Conservation (phyloP, 2,888 invertebrate species). For the Athalia circularis region DNA sequence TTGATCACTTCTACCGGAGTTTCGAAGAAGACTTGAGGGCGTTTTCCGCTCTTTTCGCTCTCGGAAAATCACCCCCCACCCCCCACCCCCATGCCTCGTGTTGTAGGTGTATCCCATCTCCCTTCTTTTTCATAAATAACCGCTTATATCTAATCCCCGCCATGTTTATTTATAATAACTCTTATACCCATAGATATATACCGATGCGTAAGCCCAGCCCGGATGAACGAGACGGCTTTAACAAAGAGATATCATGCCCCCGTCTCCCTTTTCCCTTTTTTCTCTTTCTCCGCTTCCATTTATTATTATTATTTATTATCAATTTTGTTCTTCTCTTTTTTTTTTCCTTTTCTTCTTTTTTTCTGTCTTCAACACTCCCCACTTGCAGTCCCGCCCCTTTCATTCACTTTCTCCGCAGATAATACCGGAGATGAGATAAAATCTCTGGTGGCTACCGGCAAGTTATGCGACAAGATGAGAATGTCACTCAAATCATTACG, state of each 20-base stretch:
- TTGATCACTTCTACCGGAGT: constrained; percentile 37
- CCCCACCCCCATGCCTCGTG: background rate
- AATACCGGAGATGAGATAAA: background rate
- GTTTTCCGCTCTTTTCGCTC: constrained; percentile 22
- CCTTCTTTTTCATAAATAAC: background rate
- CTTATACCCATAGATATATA: background rate
- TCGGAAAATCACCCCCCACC: background rate
- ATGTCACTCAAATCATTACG: constrained; percentile 9
- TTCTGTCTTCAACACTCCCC: background rate
- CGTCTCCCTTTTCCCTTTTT: background rate
- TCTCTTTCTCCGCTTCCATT: background rate
- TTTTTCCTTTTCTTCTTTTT: too few relatives aligned
- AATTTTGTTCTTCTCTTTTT: too few relatives aligned
- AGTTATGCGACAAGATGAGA: too few relatives aligned
- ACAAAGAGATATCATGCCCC: constrained; percentile 15
- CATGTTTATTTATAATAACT: constrained; percentile 37
- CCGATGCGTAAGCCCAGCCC: background rate
- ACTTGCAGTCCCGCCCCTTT: background rate
- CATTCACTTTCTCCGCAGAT: constrained; percentile 4
- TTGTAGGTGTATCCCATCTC: background rate
- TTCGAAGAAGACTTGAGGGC: constrained; percentile 30
- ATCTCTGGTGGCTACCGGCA: background rate
- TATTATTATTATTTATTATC: too few relatives aligned
- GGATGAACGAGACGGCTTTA: constrained; percentile 13
- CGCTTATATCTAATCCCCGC: background rate